Evolutionary conservation across 2,113 vertebrate genomes (phyloP), one percentile per base, ranked within the genome.

Genomic region (Psilopogon haemacephalus): DNA sequence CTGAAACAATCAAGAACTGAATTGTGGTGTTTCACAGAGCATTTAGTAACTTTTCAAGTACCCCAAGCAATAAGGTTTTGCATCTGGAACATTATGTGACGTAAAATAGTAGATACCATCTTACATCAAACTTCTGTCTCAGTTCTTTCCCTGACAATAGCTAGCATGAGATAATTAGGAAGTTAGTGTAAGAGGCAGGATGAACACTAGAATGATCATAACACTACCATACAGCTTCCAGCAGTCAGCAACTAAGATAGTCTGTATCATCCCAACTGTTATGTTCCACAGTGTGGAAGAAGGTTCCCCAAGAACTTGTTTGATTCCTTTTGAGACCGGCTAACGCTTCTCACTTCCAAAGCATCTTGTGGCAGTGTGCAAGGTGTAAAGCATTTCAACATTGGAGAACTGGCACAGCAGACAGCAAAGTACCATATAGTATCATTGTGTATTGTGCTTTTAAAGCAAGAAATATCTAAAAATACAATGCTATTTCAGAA

Each of bases 401-500:
- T 1, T 50, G 78, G 63, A 76, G 23, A 94, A 82, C 69, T 55
- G 40, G 71, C 74, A 89, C 52, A 59, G 33, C 64, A 79, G 91
- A 93, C 12, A 69, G 40, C 50, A 86, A 91, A 87, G 64, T 44
- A 72, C 19, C 2, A 0, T 50, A 62, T 20, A 84, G 82, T 73
- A 44, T 27, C 81, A 82, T 73, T 62, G 62, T 3, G 28, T 38
- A 58, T 76, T 84, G 70, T 88, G 74, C 59, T 95, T 96, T 85
- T 91, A 70, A 84, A 96, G 88, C n/a, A 89, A 92, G 89, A 79
- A 79, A 76, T 62, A 15, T 80, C 87, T 91, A 93, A 95, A 95
- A 96, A 85, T 92, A 93, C 32, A 85, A 38, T 46, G 67, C 68
- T 91, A 94, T 96, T 96, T 90, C 87, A 83, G 91, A 95, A 94